Conservation (phyloP, 1,140 invertebrate genomes). For the Ladona fulva region DNA sequence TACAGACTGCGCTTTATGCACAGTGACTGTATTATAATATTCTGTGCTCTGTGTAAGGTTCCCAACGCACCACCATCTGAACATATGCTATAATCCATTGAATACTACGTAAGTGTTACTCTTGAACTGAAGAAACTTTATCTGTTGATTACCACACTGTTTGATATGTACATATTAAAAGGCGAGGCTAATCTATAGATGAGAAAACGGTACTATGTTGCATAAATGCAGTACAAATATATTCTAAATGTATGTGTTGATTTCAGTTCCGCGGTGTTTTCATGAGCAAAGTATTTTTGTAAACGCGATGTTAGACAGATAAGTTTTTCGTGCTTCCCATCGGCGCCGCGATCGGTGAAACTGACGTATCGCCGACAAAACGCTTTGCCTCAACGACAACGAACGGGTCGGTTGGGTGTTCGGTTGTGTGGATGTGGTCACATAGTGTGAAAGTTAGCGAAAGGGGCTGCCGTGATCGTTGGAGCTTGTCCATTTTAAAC, state of each 20-base stretch:
- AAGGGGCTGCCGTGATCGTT: not conserved
- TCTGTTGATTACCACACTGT: no score
- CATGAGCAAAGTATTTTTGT: conserved; percentile 1
- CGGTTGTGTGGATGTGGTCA: not conserved
- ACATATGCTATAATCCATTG: no score
- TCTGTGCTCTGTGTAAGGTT: no score
- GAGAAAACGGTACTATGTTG: not conserved
- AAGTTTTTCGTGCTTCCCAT: not conserved
- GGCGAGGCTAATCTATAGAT: not conserved
- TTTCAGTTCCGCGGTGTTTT: not conserved
- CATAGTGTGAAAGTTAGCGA: not conserved
- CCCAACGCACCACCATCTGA: no score
- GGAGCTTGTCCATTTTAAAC: not conserved
- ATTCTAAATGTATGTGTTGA: conserved; percentile 2
- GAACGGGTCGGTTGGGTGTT: not conserved
- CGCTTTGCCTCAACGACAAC: not conserved
- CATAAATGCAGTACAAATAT: not conserved
- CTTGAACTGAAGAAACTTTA: no score
- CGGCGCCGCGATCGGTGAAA: not conserved
- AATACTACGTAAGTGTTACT: no score
- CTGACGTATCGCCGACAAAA: not conserved
- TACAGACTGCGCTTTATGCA: no score
- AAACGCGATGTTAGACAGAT: not conserved
- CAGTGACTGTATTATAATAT: no score
- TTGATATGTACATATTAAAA: no score